Percentiles rank a stretch among this genome's conserved stretches.
These are phyloP conservation scores for Corynorhinus townsendii DNA, from an alignment of 2,113 vertebrate genomes.

Conservation along the genomic window DNA sequence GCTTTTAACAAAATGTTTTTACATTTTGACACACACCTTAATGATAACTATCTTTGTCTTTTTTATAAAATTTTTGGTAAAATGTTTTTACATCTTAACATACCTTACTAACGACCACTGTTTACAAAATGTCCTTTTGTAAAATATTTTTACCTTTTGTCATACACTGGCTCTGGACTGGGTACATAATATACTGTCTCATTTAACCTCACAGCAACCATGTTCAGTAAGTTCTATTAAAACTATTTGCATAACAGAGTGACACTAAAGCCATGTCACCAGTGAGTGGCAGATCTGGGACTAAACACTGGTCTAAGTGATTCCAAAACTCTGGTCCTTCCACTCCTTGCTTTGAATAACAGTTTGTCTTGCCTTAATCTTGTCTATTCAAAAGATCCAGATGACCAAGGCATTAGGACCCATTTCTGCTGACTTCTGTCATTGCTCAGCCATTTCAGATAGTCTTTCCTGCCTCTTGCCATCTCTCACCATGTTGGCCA, in stretches of 20 bases:
- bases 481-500: not conserved
- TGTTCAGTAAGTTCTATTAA: not conserved
- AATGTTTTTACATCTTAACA: not conserved
- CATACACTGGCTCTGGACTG: not conserved
- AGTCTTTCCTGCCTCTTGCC: not conserved
- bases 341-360: not conserved
- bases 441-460: not conserved
- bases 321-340: not conserved
- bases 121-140: not conserved
- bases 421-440: not conserved
- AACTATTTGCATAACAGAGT: not conserved
- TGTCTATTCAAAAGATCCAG: not conserved
- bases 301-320: not conserved
- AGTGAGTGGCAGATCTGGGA: not conserved
- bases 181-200: not conserved
- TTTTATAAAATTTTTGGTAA: not conserved
- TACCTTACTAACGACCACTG: not conserved
- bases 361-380: not conserved
- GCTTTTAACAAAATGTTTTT: not conserved
- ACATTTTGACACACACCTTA: not conserved
- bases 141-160: not conserved
- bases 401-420: not conserved
- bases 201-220: not conserved
- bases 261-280: not conserved
- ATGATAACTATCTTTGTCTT: not conserved